A percentile compares a stretch with the other conserved stretches of the same genome.
These are phyloP conservation scores for Netelia inedita DNA, from an alignment of 2,888 invertebrate genomes.

Conservation along the genomic window DNA sequence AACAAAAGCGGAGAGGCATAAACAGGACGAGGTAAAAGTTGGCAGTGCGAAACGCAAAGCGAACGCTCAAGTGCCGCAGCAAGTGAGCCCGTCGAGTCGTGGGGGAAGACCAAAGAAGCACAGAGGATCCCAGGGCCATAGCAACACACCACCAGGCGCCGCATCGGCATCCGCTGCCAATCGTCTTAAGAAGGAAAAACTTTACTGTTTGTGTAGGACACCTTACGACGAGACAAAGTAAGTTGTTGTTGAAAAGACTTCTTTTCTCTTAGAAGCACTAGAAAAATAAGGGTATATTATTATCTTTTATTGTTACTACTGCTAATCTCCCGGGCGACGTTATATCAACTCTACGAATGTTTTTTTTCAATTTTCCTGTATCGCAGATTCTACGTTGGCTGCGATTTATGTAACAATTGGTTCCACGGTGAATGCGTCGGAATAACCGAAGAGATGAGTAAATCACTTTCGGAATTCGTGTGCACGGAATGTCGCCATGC, in stretches of 20 bases:
- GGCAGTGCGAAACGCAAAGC: conserved; percentile 87
- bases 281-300: too few species aligned
- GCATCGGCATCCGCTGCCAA: conserved; percentile 77
- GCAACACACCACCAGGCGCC: conserved; percentile 77
- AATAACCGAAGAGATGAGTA: conserved; percentile 96
- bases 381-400: conserved; percentile 97
- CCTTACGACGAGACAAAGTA: conserved; percentile 98
- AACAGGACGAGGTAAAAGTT: conserved; percentile 89
- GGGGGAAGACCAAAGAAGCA: conserved; percentile 83
- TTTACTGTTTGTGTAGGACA: conserved; percentile 96
- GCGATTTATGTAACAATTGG: conserved; percentile 99
- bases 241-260: conserved; percentile 77
- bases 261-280: not conserved
- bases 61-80: conserved; percentile 84
- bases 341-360: too few species aligned
- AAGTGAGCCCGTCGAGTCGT: conserved; percentile 81
- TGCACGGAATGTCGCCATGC: conserved; percentile 95
- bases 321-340: too few species aligned
- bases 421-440: conserved; percentile 99
- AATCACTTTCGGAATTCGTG: conserved; percentile 95
- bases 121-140: conserved; percentile 80
- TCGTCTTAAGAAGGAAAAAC: conserved; percentile 90
- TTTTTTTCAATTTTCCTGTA: too few species aligned
- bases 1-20: conserved; percentile 90
- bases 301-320: not conserved